Conservation (phyloP, 2,113 vertebrate species). For the Nyctibius bracteatus region DNA sequence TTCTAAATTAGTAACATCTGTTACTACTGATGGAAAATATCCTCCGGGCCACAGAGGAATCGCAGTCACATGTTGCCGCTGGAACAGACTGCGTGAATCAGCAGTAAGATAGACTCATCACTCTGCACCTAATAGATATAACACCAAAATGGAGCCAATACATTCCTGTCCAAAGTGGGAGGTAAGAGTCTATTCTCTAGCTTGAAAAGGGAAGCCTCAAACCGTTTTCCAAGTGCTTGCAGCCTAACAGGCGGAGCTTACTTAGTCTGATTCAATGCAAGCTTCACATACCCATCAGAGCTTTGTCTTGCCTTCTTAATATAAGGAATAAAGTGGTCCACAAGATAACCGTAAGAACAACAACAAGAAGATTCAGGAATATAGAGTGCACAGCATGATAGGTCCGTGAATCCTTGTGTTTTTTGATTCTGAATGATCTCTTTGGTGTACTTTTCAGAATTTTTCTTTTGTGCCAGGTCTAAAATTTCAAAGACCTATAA, state of each 20-base stretch:
- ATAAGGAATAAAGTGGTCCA: not conserved
- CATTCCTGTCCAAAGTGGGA: slow-evolving; percentile 70
- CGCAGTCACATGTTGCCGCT: slow-evolving; percentile 56
- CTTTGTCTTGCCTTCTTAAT: not conserved
- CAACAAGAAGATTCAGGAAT: not conserved
- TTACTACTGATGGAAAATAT: slow-evolving; percentile 66
- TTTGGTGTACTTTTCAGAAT: not conserved
- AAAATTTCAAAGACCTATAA: not conserved
- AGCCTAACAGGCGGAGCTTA: not conserved
- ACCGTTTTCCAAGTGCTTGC: not conserved
- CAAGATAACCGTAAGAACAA: not conserved
- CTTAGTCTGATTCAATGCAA: not conserved
- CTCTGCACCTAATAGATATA: slow-evolving; percentile 71
- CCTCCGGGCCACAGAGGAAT: slow-evolving; percentile 62
- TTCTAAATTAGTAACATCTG: slow-evolving; percentile 66
- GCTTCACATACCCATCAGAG: not conserved
- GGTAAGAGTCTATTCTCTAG: not conserved
- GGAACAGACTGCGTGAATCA: slow-evolving; percentile 67
- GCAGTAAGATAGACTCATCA: slow-evolving; percentile 71
- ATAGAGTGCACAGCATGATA: not conserved
- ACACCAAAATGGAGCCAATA: slow-evolving; percentile 64
- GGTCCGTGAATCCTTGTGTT: fast-evolving
- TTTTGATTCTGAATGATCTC: not conserved
- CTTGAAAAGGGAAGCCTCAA: slow-evolving; percentile 16
- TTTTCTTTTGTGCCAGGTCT: not conserved